Conservation (phyloP, 2,113 vertebrate genomes). For the Anarrhichthys ocellatus region DNA sequence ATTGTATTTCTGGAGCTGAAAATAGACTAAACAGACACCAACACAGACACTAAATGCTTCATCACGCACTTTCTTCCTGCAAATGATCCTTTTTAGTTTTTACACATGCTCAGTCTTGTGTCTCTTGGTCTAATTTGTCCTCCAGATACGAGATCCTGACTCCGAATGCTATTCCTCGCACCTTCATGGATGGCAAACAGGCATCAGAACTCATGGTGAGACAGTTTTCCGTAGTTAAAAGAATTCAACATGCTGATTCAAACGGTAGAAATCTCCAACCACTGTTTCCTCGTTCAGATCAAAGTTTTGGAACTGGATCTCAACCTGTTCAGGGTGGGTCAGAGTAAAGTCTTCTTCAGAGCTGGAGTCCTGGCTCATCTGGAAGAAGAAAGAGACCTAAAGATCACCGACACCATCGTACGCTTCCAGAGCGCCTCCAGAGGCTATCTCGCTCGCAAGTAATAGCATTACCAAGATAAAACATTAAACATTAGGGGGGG, state of each 20-base stretch:
- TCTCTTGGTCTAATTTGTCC: slow-evolving; percentile 24
- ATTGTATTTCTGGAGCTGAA: slow-evolving; percentile 5
- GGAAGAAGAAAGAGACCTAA: slow-evolving; percentile 92
- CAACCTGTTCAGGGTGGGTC: slow-evolving; percentile 91
- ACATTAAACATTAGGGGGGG: background rate
- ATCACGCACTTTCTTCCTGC: slow-evolving; percentile 16
- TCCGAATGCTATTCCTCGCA: slow-evolving; percentile 92
- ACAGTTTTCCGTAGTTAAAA: background rate
- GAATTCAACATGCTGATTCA: background rate
- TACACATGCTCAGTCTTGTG: background rate
- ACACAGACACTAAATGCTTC: slow-evolving; percentile 30
- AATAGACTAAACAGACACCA: background rate
- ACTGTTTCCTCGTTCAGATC: slow-evolving; percentile 80
- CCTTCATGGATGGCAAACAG: slow-evolving; percentile 95
- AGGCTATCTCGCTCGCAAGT: slow-evolving; percentile 92
- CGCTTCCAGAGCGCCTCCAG: slow-evolving; percentile 91
- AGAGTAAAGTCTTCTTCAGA: slow-evolving; percentile 95
- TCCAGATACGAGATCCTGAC: slow-evolving; percentile 93
- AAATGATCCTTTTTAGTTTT: background rate
- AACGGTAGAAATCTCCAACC: background rate
- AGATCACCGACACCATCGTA: slow-evolving; percentile 94
- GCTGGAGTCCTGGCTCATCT: slow-evolving; percentile 92
- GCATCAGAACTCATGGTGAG: slow-evolving; percentile 92
- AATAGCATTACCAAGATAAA: slow-evolving; percentile 18
- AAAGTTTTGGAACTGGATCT: slow-evolving; percentile 89